Evolutionary conservation across 2,888 invertebrate genomes (phyloP).

Genomic region (Listrodromus nycthemerus): DNA sequence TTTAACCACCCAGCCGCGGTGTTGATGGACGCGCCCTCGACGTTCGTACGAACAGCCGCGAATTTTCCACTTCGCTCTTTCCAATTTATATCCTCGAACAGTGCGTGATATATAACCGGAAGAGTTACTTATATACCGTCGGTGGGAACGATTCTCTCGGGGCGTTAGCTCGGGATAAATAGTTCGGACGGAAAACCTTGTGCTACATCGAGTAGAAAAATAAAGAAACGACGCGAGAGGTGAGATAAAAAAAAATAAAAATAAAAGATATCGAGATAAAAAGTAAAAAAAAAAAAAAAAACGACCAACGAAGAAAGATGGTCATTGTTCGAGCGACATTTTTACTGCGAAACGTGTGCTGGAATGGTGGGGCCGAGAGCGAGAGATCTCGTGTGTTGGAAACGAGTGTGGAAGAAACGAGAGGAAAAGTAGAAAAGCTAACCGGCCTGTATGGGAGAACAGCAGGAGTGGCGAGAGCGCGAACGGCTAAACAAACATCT

Average conservation of each 20-base stretch:
- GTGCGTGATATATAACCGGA: slow-evolving; percentile 5
- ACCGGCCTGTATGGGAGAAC: slow-evolving; percentile 30
- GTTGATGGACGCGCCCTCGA: slow-evolving; percentile 41
- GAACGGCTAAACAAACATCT: slow-evolving; percentile 65
- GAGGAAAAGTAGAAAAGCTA: slow-evolving; percentile 35
- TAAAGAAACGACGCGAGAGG: slow-evolving; percentile 13
- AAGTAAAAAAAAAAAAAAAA: neutral
- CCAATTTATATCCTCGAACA: slow-evolving; percentile 24
- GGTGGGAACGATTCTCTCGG: slow-evolving; percentile 4
- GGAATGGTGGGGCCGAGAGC: neutral
- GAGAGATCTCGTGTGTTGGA: slow-evolving; percentile 45
- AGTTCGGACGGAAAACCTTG: slow-evolving; percentile 27
- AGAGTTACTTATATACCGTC: neutral
- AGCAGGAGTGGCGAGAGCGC: slow-evolving; percentile 11
- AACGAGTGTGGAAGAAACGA: slow-evolving; percentile 56
- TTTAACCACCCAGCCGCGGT: neutral
- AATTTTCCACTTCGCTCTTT: slow-evolving; percentile 43
- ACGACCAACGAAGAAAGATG: slow-evolving; percentile 8
- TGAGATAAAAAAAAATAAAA: neutral
- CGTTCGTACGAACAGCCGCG: slow-evolving; percentile 1
- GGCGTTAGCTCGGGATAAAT: slow-evolving; percentile 22
- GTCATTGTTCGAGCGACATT: slow-evolving; percentile 59
- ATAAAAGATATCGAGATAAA: neutral
- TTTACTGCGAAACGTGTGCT: slow-evolving; percentile 54
- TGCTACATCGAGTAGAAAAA: slow-evolving; percentile 36